Percentiles rank a stretch among this genome's conserved stretches.
Evolutionary conservation across 2,113 vertebrate species (phyloP).

Genomic region (Ochotona princeps): DNA sequence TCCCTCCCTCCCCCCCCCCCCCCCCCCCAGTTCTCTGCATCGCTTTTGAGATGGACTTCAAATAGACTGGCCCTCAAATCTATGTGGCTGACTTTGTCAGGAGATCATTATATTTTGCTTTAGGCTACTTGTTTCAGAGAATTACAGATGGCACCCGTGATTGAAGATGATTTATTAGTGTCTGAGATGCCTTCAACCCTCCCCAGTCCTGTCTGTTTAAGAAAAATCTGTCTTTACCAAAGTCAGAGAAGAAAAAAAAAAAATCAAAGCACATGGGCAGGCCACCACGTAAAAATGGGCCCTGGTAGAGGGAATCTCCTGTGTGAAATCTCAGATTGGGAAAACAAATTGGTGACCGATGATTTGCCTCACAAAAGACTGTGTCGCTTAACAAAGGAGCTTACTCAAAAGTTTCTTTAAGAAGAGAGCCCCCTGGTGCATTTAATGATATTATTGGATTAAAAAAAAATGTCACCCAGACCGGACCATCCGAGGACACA

Average conservation of each 20-base stretch:
- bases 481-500: slow-evolving; percentile 65
- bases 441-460: slow-evolving; percentile 80
- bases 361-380: slow-evolving; percentile 61
- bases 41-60: slow-evolving; percentile 73
- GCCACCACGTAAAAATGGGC: not conserved
- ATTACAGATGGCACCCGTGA: slow-evolving; percentile 40
- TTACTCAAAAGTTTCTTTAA: slow-evolving; percentile 61
- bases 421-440: slow-evolving; percentile 70
- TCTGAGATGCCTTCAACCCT: slow-evolving; percentile 39
- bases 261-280: slow-evolving; percentile 32
- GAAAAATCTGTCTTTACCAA: slow-evolving; percentile 9
- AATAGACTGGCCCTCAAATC: slow-evolving; percentile 24
- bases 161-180: slow-evolving; percentile 52
- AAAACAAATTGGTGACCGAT: slow-evolving; percentile 61
- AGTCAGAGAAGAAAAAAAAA: slow-evolving; percentile 48
- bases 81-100: slow-evolving; percentile 44
- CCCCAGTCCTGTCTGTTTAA: not conserved
- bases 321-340: slow-evolving; percentile 60
- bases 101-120: slow-evolving; percentile 43
- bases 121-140: slow-evolving; percentile 47
- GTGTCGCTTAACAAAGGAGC: slow-evolving; percentile 67
- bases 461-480: slow-evolving; percentile 48
- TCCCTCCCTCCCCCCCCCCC: too few relatives aligned
- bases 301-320: slow-evolving; percentile 19
- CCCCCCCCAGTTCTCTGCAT: not conserved